Conservation (phyloP, 2,888 invertebrate genomes). For the Galerucella pusilla region DNA sequence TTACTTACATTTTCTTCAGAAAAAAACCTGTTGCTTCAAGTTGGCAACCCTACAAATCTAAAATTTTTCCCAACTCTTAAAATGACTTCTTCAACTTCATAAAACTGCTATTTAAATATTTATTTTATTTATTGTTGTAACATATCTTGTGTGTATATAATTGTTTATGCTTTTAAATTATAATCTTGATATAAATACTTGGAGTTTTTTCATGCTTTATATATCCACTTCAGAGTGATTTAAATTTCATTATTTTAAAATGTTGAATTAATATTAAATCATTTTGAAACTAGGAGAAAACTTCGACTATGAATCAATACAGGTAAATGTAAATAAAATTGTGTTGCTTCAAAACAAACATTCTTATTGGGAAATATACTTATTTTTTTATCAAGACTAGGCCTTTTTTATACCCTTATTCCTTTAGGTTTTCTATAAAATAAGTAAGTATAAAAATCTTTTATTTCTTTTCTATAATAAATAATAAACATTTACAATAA, state of each 20-base stretch:
- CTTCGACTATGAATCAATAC: slow-evolving; percentile 13
- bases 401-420: background rate
- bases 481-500: too few species aligned
- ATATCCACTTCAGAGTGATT: slow-evolving; percentile 11
- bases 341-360: background rate
- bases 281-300: slow-evolving; percentile 23
- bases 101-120: background rate
- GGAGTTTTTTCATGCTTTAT: slow-evolving; percentile 34
- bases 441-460: too few species aligned
- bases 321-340: slow-evolving; percentile 3
- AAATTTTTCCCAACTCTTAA: too few species aligned
- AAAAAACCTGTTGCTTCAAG: too few species aligned
- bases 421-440: too few species aligned
- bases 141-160: slow-evolving; percentile 31
- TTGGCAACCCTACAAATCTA: too few species aligned
- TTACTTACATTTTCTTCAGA: too few species aligned
- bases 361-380: background rate
- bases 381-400: slow-evolving; percentile 8
- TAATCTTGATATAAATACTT: slow-evolving; percentile 14
- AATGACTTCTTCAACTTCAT: background rate
- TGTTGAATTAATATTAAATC: background rate
- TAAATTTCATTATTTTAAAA: background rate
- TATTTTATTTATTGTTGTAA: slow-evolving; percentile 33
- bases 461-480: too few species aligned
- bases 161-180: slow-evolving; percentile 24